Evolutionary conservation across 1,140 invertebrate genomes (phyloP).

Genomic region (Armadillidium nasatum): DNA sequence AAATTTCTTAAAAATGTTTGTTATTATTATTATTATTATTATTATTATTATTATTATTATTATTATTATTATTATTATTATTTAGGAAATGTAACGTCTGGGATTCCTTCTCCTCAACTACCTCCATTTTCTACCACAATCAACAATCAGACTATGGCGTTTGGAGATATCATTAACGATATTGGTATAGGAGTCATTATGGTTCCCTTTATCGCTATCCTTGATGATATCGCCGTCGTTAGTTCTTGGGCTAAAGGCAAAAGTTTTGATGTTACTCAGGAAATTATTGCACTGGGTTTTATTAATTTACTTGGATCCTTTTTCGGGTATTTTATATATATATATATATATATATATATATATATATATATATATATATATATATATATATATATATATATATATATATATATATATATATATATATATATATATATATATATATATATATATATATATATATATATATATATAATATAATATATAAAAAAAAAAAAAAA

Average conservation of each 20-base stretch:
- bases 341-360: constrained; percentile 14
- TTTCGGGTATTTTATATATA: constrained; percentile 55
- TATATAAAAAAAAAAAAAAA: no score
- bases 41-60: no score
- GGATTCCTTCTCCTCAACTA: constrained; percentile 27
- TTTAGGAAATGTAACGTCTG: constrained; percentile 37
- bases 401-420: no score
- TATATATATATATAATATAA: no score
- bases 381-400: constrained; percentile 15
- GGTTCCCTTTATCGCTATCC: constrained; percentile 68
- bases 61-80: no score
- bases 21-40: no score
- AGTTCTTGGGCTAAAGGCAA: constrained; percentile 61
- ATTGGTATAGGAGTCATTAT: constrained; percentile 70
- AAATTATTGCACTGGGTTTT: constrained; percentile 72
- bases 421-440: no score
- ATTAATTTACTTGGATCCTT: constrained; percentile 88
- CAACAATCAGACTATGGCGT: constrained; percentile 35
- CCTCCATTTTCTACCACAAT: constrained; percentile 33
- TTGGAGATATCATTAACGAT: constrained; percentile 59
- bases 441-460: no score
- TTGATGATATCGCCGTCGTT: constrained; percentile 73
- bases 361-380: constrained; percentile 23
- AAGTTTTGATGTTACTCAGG: constrained; percentile 75
- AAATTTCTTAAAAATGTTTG: no score